A percentile compares a stretch with the other conserved stretches of the same genome.
Evolutionary conservation across 2,888 invertebrate species (phyloP).

Genomic region (Eulithis testata): DNA sequence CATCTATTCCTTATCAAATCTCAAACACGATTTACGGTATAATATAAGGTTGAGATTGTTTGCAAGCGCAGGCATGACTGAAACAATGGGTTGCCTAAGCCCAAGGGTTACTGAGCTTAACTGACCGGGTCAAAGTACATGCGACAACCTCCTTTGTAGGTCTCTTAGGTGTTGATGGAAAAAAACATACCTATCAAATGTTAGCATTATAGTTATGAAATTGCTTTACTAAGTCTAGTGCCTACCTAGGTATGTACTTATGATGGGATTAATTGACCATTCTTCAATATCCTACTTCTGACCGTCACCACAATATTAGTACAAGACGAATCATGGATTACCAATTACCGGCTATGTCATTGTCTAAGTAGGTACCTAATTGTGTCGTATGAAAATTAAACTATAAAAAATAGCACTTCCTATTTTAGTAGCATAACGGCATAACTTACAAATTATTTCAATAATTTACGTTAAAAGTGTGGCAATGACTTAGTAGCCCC

Average conservation of each 20-base stretch:
- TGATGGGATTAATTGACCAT: not conserved
- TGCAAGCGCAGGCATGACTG: slow-evolving; percentile 44
- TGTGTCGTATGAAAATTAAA: too few relatives aligned
- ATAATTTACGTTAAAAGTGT: not conserved
- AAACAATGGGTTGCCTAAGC: slow-evolving; percentile 49
- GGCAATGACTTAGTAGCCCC: not conserved
- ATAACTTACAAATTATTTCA: too few relatives aligned
- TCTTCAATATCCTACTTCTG: not conserved
- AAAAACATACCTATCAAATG: too few relatives aligned
- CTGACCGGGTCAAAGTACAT: slow-evolving; percentile 1
- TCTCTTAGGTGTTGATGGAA: not conserved
- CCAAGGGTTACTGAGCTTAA: slow-evolving; percentile 28
- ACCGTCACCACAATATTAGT: not conserved
- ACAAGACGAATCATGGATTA: too few relatives aligned
- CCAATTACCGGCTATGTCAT: too few relatives aligned
- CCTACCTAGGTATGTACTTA: not conserved
- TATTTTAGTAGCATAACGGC: too few relatives aligned
- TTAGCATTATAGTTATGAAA: too few relatives aligned
- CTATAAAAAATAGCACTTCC: too few relatives aligned
- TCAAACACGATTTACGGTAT: slow-evolving; percentile 8
- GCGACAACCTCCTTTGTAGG: too few relatives aligned
- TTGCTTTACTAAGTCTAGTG: not conserved
- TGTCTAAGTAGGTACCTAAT: not conserved
- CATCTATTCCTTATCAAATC: not conserved
- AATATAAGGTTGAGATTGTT: slow-evolving; percentile 22